Evolutionary conservation across 2,797 vertebrate genomes (phyloP), one percentile per base, ranked within the genome.

Genomic region (Hydrolagus colliei): DNA sequence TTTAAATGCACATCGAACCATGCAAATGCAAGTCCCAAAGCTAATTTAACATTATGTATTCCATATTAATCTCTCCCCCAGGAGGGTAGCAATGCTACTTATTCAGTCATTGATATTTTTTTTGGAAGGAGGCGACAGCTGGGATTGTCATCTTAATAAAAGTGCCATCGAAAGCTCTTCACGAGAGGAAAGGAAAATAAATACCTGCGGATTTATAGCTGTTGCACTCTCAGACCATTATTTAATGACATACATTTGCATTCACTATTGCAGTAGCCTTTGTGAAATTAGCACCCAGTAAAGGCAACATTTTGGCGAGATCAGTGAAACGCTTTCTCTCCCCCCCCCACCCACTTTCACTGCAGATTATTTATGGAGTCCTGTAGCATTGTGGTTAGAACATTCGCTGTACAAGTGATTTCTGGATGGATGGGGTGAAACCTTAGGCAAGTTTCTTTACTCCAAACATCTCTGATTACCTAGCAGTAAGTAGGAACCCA

Each of bases 201-300:
- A 71, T n/a, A 84, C 63, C 78, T 68, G 63, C 10, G 22, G 67
- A 82, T 67, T 82, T 82, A 82, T 68, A 20, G 63, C 63, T 82
- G 32, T 16, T 4, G 11, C 11, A 82, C 4, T 52, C 7, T 20
- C 22, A 82, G 18, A 10, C 32, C 27, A 32, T 18, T 11, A 71
- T 67, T 82, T 82, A 82, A 67, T 82, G 32, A 68, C 32, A 82
- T 18, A 14, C 12, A 67, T 68, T 82, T 82, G 62, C 65, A 84
- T 71, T 20, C n/a, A 32, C 65, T 32, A 84, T 41, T 71, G 32
- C 16, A 52, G 16, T 10, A 84, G 65, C 62, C 75, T 20, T 4
- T 77, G 18, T 77, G 14, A 77, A 77, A 77, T 61, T 84, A 35
- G 41, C 32, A 35, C n/a, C 32, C 32, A 41, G 63, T 35, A 6